Conservation (phyloP, 2,888 invertebrate species). For the Aphidoletes aphidimyza region DNA sequence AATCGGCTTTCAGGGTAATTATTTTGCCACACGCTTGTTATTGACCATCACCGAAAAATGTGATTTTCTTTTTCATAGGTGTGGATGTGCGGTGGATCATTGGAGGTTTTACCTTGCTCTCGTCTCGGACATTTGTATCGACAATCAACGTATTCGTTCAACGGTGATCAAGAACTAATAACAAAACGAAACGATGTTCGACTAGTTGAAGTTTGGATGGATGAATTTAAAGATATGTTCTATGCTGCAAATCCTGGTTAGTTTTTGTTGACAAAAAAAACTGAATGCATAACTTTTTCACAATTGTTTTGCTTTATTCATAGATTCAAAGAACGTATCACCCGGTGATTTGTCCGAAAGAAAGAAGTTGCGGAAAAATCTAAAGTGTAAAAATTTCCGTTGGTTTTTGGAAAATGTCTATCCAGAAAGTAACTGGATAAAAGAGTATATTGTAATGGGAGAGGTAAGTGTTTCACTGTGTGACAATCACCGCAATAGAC, state of each 20-base stretch:
- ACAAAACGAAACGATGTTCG: constrained; percentile 83
- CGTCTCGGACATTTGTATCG: constrained; percentile 61
- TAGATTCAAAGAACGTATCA: constrained; percentile 80
- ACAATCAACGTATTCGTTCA: constrained; percentile 81
- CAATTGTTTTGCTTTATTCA: too few species aligned
- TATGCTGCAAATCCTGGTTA: constrained; percentile 75
- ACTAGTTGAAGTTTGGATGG: constrained; percentile 84
- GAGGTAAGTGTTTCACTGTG: too few species aligned
- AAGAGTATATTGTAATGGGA: constrained; percentile 7
- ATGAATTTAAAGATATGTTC: constrained; percentile 84
- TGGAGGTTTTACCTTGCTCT: constrained; percentile 60
- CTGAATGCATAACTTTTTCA: too few species aligned
- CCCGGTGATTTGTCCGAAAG: constrained; percentile 80
- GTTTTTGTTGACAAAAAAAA: not conserved
- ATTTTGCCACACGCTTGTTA: not conserved
- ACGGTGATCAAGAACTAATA: constrained; percentile 76
- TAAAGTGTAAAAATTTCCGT: constrained; percentile 83
- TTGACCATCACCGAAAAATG: not conserved
- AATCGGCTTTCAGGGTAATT: constrained; percentile 91
- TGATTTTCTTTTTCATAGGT: not conserved
- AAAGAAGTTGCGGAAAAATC: constrained; percentile 72
- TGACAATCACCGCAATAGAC: too few species aligned
- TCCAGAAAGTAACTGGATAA: constrained; percentile 70
- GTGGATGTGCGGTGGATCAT: constrained; percentile 60
- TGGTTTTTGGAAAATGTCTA: constrained; percentile 88